Evolutionary conservation across 2,888 invertebrate genomes (phyloP).

Genomic region (Geophilus truncorum): DNA sequence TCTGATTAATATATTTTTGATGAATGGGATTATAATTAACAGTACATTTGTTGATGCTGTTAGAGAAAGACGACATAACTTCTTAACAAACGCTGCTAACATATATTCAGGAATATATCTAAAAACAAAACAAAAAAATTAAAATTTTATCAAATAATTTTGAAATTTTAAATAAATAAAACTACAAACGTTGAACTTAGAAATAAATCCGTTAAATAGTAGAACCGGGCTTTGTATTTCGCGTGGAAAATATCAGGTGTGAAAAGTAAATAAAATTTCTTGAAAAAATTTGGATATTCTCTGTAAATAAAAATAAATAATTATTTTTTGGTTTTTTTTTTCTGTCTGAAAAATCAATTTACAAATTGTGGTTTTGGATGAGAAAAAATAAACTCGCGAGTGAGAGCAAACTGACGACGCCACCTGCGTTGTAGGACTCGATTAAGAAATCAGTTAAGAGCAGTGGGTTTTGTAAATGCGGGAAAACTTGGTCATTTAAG

Average conservation of each 20-base stretch:
- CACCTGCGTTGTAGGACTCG: slow-evolving; percentile 82
- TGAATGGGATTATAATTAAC: slow-evolving; percentile 68
- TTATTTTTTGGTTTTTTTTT: background rate
- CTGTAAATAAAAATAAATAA: no score
- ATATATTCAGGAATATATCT: slow-evolving; percentile 85
- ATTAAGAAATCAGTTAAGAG: slow-evolving; percentile 86
- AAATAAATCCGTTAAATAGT: slow-evolving; percentile 84
- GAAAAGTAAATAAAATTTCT: slow-evolving; percentile 90
- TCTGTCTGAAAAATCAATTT: slow-evolving; percentile 45
- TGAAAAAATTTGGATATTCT: slow-evolving; percentile 91
- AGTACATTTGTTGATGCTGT: slow-evolving; percentile 76
- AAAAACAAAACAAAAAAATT: no score
- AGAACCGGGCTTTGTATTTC: slow-evolving; percentile 79
- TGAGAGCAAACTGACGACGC: slow-evolving; percentile 80
- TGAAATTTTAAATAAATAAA: slow-evolving; percentile 25
- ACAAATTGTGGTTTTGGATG: slow-evolving; percentile 83
- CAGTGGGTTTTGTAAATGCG: slow-evolving; percentile 72
- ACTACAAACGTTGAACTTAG: slow-evolving; percentile 77
- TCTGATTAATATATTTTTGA: slow-evolving; percentile 76
- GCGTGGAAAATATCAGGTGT: slow-evolving; percentile 86
- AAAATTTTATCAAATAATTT: background rate
- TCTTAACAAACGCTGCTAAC: slow-evolving; percentile 89
- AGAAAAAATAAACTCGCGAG: slow-evolving; percentile 86
- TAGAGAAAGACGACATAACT: slow-evolving; percentile 74
- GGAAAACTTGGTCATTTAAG: slow-evolving; percentile 74